phyloP scores from a whole-genome alignment of 2,888 invertebrate species.

The Teleogryllus oceanicus region DNA sequence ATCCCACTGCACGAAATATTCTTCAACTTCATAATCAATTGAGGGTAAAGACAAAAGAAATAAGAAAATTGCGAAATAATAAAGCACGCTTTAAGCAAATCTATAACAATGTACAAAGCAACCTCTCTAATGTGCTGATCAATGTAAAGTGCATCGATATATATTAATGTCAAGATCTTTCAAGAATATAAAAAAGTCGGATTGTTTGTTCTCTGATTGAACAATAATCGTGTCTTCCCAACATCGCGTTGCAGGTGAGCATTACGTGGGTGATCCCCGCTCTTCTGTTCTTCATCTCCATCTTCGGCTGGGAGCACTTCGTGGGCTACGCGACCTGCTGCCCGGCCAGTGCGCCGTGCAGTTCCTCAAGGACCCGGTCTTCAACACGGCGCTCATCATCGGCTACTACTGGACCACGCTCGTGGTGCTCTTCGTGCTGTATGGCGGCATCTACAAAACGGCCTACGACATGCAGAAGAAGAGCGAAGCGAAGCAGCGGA shows the following conservation, averaged over 20 bases:
- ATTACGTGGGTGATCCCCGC: slow-evolving; percentile 97
- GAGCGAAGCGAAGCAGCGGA: slow-evolving; percentile 91
- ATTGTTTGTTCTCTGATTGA: too few species aligned
- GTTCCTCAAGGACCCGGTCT: slow-evolving; percentile 94
- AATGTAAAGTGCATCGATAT: too few species aligned
- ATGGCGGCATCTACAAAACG: slow-evolving; percentile 95
- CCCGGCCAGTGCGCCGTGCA: slow-evolving; percentile 93
- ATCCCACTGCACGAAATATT: too few species aligned
- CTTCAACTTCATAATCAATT: too few species aligned
- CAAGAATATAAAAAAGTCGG: too few species aligned
- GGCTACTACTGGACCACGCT: slow-evolving; percentile 98
- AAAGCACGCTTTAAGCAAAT: too few species aligned
- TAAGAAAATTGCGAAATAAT: too few species aligned
- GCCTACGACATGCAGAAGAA: slow-evolving; percentile 97
- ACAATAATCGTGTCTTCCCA: too few species aligned
- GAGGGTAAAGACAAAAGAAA: too few species aligned
- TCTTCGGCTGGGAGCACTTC: slow-evolving; percentile 99
- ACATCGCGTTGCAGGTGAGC: slow-evolving; percentile 47
- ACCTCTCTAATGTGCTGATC: too few species aligned
- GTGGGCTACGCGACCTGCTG: slow-evolving; percentile 84
- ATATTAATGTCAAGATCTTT: too few species aligned
- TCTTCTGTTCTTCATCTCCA: slow-evolving; percentile 92
- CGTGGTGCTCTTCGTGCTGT: slow-evolving; percentile 89
- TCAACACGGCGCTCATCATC: slow-evolving; percentile 94
- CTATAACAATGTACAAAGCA: too few species aligned